Percentiles rank a stretch among this genome's conserved stretches.
Conservation (phyloP, 2,113 vertebrate species). For the Leptocoma aspasia region DNA sequence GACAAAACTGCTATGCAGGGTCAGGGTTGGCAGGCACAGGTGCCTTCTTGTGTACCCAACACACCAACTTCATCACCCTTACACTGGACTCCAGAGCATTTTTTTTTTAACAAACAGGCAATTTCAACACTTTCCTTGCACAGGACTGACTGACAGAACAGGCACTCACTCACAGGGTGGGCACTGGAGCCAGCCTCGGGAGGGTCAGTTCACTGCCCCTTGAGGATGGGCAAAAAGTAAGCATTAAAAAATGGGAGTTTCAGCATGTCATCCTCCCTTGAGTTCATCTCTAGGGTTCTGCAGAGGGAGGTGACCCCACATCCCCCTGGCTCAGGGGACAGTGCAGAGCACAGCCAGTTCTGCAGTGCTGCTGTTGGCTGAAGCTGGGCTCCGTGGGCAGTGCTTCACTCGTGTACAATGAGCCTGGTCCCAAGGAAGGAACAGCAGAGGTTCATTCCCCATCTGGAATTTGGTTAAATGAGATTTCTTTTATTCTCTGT, state of each 20-base stretch:
- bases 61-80: not conserved
- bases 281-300: not conserved
- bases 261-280: not conserved
- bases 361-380: not conserved
- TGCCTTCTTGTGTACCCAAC: not conserved
- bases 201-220: not conserved
- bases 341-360: not conserved
- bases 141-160: not conserved
- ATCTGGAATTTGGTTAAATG: not conserved
- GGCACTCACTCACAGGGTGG: not conserved
- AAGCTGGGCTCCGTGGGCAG: too few species aligned
- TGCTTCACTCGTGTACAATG: too few species aligned
- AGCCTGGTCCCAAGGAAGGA: not conserved
- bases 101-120: not conserved
- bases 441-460: not conserved
- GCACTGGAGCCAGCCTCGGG: not conserved
- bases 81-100: too few species aligned
- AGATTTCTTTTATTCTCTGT: not conserved
- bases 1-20: not conserved
- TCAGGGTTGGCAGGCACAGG: not conserved
- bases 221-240: not conserved
- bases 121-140: not conserved
- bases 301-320: not conserved
- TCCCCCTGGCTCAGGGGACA: not conserved
- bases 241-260: not conserved